phyloP scores from a whole-genome alignment of 2,888 invertebrate genomes.

The Scotopteryx bipunctaria region DNA sequence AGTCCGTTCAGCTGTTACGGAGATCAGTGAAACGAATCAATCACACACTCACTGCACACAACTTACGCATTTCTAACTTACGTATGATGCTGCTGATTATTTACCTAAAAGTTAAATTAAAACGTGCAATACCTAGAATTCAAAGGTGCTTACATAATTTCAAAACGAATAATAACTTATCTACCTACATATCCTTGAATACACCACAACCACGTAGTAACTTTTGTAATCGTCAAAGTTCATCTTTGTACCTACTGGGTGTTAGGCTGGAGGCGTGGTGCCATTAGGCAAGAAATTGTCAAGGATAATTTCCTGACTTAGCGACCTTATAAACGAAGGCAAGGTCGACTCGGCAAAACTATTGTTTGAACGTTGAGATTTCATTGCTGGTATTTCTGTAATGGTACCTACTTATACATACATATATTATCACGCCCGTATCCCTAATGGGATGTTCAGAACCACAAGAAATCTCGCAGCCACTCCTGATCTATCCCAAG shows the following conservation, averaged over 20 bases:
- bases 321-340: conserved; percentile 37
- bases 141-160: too few species aligned
- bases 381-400: conserved; percentile 1
- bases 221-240: conserved; percentile 29
- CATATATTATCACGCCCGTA: not conserved
- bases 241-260: conserved; percentile 44
- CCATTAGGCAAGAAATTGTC: conserved; percentile 48
- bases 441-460: too few species aligned
- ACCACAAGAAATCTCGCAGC: too few species aligned
- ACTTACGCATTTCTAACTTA: too few species aligned
- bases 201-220: not conserved
- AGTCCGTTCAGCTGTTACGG: too few species aligned
- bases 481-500: too few species aligned
- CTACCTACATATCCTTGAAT: not conserved
- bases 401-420: not conserved
- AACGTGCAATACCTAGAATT: too few species aligned
- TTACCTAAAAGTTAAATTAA: too few species aligned
- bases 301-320: conserved; percentile 45
- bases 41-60: too few species aligned
- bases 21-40: too few species aligned
- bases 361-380: conserved; percentile 29
- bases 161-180: too few species aligned
- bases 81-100: too few species aligned
- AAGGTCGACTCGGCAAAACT: conserved; percentile 33
- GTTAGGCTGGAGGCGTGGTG: conserved; percentile 38